These are phyloP conservation scores for Subanguina moxae DNA, from an alignment of 1,140 invertebrate species.

Conservation along the genomic window DNA sequence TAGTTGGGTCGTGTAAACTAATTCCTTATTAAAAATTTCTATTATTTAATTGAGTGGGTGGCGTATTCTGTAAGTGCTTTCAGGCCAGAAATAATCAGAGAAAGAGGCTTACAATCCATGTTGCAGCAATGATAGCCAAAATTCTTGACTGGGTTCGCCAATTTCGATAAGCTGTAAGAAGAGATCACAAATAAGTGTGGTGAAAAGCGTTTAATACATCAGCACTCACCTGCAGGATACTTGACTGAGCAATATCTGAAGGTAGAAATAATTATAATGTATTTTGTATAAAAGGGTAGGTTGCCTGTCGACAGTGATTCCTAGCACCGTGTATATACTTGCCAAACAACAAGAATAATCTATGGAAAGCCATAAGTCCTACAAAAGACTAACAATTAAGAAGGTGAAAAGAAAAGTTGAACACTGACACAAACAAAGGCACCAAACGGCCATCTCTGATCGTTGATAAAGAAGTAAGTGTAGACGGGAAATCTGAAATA, in stretches of 20 bases:
- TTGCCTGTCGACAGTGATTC: constrained; percentile 90
- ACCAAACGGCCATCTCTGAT: constrained; percentile 92
- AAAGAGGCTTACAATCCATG: constrained; percentile 68
- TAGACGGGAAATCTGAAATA: constrained; percentile 65
- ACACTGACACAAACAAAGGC: constrained; percentile 74
- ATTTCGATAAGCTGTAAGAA: constrained; percentile 73
- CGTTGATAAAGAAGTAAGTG: constrained; percentile 77
- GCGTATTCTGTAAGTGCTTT: too few species aligned
- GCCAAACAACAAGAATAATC: constrained; percentile 98
- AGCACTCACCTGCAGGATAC: constrained; percentile 72
- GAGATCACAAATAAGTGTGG: too few species aligned
- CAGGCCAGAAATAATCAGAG: not conserved
- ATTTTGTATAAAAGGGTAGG: too few species aligned
- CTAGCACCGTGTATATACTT: constrained; percentile 95
- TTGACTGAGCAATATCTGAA: constrained; percentile 88
- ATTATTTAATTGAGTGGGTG: too few species aligned
- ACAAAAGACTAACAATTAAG: too few species aligned
- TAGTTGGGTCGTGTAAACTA: too few species aligned
- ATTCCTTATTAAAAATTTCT: too few species aligned
- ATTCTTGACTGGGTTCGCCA: constrained; percentile 92
- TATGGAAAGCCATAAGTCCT: constrained; percentile 92
- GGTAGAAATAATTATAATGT: not conserved
- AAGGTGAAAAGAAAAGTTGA: too few species aligned
- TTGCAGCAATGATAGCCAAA: constrained; percentile 75
- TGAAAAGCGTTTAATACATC: too few species aligned